Evolutionary conservation across 2,797 vertebrate genomes (phyloP).

Genomic region (Enteromius afrohamiltoni): DNA sequence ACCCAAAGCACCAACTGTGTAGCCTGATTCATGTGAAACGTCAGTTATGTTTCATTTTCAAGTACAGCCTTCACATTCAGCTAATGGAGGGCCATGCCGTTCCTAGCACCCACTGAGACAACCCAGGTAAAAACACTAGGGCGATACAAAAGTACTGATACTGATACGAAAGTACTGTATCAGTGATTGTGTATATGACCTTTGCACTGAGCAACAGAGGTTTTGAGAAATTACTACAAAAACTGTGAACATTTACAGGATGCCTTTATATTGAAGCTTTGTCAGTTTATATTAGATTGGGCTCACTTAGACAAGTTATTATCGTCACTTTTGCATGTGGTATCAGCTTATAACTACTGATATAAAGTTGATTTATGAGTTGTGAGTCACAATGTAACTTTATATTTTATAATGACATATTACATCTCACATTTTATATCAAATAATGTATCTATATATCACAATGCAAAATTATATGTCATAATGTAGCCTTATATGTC

Average conservation of each 20-base stretch:
- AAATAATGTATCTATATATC: no score
- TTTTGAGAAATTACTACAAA: neutral
- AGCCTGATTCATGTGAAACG: conserved; percentile 39
- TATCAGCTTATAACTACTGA: neutral
- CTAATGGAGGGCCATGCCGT: conserved; percentile 51
- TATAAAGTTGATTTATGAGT: neutral
- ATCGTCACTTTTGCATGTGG: neutral
- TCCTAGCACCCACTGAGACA: conserved; percentile 29
- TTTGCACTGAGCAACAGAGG: neutral
- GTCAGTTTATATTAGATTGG: neutral
- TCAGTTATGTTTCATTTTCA: conserved; percentile 25
- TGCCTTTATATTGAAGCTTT: neutral
- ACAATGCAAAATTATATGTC: no score
- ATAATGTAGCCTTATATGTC: no score
- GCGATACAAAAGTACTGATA: conserved; percentile 20
- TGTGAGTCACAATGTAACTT: neutral
- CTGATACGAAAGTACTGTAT: neutral
- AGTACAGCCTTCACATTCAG: conserved; percentile 33
- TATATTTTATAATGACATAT: neutral
- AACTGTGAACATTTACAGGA: neutral
- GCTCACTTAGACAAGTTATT: neutral
- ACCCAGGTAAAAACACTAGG: neutral
- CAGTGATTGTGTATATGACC: conserved; percentile 22
- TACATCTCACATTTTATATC: neutral
- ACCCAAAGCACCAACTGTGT: conserved; percentile 17